A percentile compares a stretch with the other conserved stretches of the same genome.
Conservation (phyloP, 2,113 vertebrate genomes). For the Gasterosteus aculeatus region DNA sequence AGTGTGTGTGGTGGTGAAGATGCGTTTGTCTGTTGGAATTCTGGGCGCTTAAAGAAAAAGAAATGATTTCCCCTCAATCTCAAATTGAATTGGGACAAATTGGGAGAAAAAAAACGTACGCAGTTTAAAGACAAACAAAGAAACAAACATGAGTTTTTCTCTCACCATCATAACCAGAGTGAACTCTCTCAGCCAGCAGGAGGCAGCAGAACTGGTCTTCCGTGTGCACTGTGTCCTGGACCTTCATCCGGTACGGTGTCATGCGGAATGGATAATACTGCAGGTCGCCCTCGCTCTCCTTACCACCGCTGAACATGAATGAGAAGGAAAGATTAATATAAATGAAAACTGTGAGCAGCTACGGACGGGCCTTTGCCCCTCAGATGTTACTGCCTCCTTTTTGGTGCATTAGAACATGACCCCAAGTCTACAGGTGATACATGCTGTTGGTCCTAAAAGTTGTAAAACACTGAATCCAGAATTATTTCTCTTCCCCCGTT, state of each 20-base stretch:
- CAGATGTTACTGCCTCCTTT: too few relatives aligned
- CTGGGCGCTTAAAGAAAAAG: slow-evolving; percentile 84
- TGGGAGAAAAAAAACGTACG: neutral
- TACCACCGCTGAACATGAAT: slow-evolving; percentile 79
- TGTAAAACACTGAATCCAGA: too few relatives aligned
- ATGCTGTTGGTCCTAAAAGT: neutral
- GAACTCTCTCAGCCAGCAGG: slow-evolving; percentile 93
- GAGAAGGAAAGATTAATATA: neutral
- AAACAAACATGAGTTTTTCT: slow-evolving; percentile 20
- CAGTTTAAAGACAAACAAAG: too few relatives aligned
- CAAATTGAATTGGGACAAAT: neutral
- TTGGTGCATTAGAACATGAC: too few relatives aligned
- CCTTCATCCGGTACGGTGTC: slow-evolving; percentile 93
- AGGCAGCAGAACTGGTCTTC: slow-evolving; percentile 93
- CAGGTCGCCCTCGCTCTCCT: slow-evolving; percentile 79
- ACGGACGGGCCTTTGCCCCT: too few relatives aligned
- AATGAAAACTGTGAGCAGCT: neutral
- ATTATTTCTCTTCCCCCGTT: too few relatives aligned
- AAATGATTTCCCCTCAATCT: neutral
- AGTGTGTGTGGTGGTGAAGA: slow-evolving; percentile 96
- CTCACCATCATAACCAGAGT: slow-evolving; percentile 96
- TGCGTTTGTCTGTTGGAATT: slow-evolving; percentile 94
- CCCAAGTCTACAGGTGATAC: too few relatives aligned
- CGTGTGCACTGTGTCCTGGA: slow-evolving; percentile 80
- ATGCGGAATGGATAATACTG: slow-evolving; percentile 92